Percentiles rank a stretch among this genome's conserved stretches.
phyloP scores from a whole-genome alignment of 2,113 vertebrate species.

The Chlorodrepanis virens region DNA sequence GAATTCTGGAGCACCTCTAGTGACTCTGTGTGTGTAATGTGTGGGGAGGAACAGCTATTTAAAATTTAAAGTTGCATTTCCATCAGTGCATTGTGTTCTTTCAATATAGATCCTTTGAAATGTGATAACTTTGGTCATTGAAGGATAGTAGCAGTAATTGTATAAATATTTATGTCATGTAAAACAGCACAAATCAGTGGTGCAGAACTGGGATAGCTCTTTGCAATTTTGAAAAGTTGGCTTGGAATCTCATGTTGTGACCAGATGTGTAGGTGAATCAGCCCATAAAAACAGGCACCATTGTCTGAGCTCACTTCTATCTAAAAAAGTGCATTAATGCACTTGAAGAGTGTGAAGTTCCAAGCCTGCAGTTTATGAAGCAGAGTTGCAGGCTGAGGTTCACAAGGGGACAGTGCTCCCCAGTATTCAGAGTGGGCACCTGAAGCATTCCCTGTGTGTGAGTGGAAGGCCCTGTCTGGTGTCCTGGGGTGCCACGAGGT shows the following conservation, averaged over 20 bases:
- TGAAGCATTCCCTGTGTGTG: rapidly evolving
- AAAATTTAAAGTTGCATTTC: neutral
- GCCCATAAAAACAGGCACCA: neutral
- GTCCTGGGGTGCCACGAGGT: rapidly evolving
- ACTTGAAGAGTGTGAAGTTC: neutral
- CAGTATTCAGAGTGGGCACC: rapidly evolving
- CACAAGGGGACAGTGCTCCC: rapidly evolving
- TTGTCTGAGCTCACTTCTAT: neutral
- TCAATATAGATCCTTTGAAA: conserved; percentile 15
- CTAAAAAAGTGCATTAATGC: neutral
- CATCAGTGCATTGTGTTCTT: neutral
- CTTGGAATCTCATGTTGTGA: neutral
- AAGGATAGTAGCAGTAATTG: neutral
- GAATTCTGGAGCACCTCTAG: neutral
- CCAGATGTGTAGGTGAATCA: neutral
- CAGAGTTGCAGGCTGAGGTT: neutral
- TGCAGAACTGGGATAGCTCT: neutral
- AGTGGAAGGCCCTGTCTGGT: too few relatives aligned
- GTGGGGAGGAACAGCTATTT: neutral
- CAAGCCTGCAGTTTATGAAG: neutral
- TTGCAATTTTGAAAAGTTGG: neutral
- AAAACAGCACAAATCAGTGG: neutral
- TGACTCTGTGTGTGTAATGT: neutral
- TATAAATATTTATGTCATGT: conserved; percentile 7
- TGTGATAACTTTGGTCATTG: neutral